Conservation (phyloP, 2,113 vertebrate species). For the Fulmarus glacialis region DNA sequence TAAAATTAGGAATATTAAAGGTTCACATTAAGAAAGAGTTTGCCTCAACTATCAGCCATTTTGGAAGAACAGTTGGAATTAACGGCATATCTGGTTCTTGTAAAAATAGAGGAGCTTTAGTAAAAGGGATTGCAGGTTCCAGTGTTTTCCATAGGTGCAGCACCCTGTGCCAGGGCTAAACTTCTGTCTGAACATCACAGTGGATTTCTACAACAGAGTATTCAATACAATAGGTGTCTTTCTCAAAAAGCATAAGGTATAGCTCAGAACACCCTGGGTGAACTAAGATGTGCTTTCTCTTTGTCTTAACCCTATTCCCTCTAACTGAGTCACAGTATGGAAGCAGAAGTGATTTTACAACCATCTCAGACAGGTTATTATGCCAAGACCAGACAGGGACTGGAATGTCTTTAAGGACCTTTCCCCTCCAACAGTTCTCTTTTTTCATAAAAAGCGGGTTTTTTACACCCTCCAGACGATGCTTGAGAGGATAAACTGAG, state of each 20-base stretch:
- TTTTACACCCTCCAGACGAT: background rate
- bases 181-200: background rate
- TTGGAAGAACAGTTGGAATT: slow-evolving; percentile 3
- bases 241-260: background rate
- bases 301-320: background rate
- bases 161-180: background rate
- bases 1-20: slow-evolving; percentile 54
- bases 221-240: background rate
- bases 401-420: background rate
- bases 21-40: slow-evolving; percentile 32
- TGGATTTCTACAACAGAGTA: background rate
- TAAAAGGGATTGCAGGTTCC: background rate
- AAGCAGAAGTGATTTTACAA: background rate
- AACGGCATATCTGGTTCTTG: background rate
- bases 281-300: background rate
- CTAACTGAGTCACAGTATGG: background rate
- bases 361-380: background rate
- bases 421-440: background rate
- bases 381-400: background rate
- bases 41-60: slow-evolving; percentile 34
- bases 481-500: slow-evolving; percentile 9
- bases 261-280: background rate
- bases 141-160: background rate
- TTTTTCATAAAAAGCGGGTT: background rate
- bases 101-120: background rate